Evolutionary conservation across 2,113 vertebrate genomes (phyloP).

Genomic region (Myotis brandtii): DNA sequence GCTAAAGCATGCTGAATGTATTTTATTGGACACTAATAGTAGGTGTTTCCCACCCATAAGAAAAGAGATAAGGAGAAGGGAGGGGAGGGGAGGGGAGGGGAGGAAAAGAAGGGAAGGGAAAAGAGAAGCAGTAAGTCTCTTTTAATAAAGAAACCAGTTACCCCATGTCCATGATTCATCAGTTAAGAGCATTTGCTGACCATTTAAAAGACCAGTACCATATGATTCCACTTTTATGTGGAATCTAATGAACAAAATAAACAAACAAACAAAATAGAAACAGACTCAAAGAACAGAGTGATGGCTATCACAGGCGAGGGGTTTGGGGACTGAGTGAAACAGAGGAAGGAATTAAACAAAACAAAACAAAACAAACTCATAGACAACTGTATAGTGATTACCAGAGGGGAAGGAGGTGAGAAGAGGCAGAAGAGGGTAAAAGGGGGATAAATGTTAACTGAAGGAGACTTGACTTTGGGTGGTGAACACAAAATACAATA

Average conservation of each 20-base stretch:
- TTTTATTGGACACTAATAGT: constrained; percentile 12
- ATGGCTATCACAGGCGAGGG: background rate
- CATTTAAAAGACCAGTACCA: background rate
- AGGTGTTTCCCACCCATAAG: constrained; percentile 13
- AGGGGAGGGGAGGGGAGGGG: too few species aligned
- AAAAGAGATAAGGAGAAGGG: background rate
- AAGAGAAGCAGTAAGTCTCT: background rate
- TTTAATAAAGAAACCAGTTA: constrained; percentile 66
- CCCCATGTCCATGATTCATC: background rate
- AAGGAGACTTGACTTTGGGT: background rate
- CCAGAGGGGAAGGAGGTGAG: background rate
- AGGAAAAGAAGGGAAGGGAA: too few species aligned
- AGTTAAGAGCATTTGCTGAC: background rate
- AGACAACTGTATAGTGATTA: background rate
- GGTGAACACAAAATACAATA: background rate
- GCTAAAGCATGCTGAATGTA: background rate
- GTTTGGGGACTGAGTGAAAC: background rate
- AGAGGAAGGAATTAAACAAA: background rate
- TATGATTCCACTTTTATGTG: background rate
- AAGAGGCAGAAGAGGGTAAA: background rate
- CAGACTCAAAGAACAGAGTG: background rate
- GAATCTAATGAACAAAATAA: background rate
- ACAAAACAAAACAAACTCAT: background rate
- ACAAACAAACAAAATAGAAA: background rate
- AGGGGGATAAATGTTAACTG: background rate